These are phyloP conservation scores for Drosophila rellima DNA, from an alignment of 2,888 invertebrate genomes.

Conservation along the genomic window DNA sequence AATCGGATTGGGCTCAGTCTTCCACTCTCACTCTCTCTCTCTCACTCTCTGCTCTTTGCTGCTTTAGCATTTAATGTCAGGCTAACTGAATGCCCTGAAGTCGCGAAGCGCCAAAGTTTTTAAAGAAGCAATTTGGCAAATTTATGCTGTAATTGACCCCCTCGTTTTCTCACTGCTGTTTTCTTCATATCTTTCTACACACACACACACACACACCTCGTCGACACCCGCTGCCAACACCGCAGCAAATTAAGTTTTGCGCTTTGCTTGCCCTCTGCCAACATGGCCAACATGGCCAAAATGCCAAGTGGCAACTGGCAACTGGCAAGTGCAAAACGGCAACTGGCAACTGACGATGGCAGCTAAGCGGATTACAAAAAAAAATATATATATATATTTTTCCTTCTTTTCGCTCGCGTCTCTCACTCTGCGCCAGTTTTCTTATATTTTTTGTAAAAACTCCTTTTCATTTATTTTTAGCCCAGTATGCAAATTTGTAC, in stretches of 20 bases:
- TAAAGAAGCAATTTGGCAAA: conserved; percentile 76
- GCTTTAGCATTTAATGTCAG: conserved; percentile 50
- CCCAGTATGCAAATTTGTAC: not conserved
- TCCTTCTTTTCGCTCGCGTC: conserved; percentile 9
- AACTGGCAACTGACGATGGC: conserved; percentile 56
- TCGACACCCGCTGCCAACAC: conserved; percentile 26
- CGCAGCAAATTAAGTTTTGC: conserved; percentile 78
- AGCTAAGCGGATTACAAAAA: conserved; percentile 77
- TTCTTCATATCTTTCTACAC: not conserved
- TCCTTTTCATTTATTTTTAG: not conserved
- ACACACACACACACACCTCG: conserved; percentile 6
- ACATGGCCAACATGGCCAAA: conserved; percentile 39
- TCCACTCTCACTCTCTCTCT: not conserved
- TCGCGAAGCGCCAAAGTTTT: conserved; percentile 53
- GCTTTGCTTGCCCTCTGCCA: conserved; percentile 60
- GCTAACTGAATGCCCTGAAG: conserved; percentile 34
- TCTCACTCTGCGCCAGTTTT: conserved; percentile 28
- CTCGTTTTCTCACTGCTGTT: not conserved
- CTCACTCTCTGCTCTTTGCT: conserved; percentile 6
- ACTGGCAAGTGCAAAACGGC: conserved; percentile 21
- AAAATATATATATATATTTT: conserved; percentile 18
- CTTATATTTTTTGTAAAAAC: conserved; percentile 5
- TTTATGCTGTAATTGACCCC: conserved; percentile 72
- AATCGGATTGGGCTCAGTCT: not conserved
- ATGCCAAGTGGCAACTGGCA: conserved; percentile 25